Percentiles rank a stretch among this genome's conserved stretches.
phyloP scores from a whole-genome alignment of 2,113 vertebrate species.

The mouse (Mus musculus) region DNA sequence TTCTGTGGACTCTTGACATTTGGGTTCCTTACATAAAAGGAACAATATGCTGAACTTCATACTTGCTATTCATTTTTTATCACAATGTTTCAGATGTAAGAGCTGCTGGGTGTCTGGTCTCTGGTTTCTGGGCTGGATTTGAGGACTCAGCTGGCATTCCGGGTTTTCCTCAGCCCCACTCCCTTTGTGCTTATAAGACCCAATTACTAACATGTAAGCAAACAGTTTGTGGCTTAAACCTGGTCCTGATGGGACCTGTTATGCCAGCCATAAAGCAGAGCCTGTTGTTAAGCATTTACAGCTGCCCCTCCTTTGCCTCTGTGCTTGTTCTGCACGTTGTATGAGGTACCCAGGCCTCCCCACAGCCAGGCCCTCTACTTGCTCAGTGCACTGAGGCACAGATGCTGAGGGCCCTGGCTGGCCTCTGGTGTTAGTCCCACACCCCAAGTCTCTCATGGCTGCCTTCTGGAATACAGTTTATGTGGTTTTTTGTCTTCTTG shows the following conservation, averaged over 20 bases:
- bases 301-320: neutral
- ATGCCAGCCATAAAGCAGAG: neutral
- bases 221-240: neutral
- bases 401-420: too few species aligned
- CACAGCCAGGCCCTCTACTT: rapidly evolving
- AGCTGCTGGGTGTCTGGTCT: neutral
- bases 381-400: neutral
- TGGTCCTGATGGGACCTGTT: neutral
- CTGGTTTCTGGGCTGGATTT: neutral
- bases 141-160: neutral
- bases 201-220: neutral
- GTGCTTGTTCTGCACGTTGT: rapidly evolving
- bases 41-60: neutral
- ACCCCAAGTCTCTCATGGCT: neutral
- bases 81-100: neutral
- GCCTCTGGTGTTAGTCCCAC: neutral
- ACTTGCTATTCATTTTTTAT: neutral
- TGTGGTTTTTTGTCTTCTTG: neutral
- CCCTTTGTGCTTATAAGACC: neutral
- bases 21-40: neutral
- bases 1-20: neutral
- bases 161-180: neutral
- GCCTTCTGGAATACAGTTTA: neutral
- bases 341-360: neutral
- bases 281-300: neutral